Base-by-base conservation (phyloP, 2,888 invertebrate species). In the Schizaphis graminum region DNA sequence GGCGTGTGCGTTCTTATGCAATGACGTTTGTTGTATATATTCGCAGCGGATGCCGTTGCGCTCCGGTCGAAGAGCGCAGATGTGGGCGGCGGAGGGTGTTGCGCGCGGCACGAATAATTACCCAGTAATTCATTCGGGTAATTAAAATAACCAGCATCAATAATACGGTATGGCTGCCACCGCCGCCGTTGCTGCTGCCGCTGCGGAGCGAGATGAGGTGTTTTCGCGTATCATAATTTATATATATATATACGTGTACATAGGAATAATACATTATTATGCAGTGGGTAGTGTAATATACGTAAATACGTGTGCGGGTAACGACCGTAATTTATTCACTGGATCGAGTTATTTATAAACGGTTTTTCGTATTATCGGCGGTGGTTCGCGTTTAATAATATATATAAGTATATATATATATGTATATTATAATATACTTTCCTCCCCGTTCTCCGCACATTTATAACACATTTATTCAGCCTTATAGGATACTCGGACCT, bases 101-200 rank as follows among this genome's bases (percentile, higher is more conserved):
- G 87, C 26, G 91, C 44, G 91, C 44, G 57, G 86, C 57, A 57
- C 86, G 87, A 61, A 92, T 92, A 92, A 92, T 87, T 87, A 87
- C 92, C 86, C 92, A 26, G 88, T 67, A 93, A 93, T 93, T 93
- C 93, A 84, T 84, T 93, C 77, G 88, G 93, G 93, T 89, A 84
- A 93, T 93, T 89, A 93, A 93, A 93, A 93, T 84, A 89, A 89
- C 89, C 56, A 53, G 44, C 89, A 77, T 91, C 85, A 35, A 91
- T 86, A 35, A 91, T 86, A 56, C 41, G 44, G 47, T 35, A 84
- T 26, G 8, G 67, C 67, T 41, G 57, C 57, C 1, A 44, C 28
- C 47, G n/a, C 7, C 13, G 49, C 7, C 1, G 67, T 16, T 53
- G 11, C 49, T 53, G 49, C 21, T 47, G 86, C 11, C 3, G 26